Conservation (phyloP, 2,797 vertebrate genomes). For the Sebastes vulpes region DNA sequence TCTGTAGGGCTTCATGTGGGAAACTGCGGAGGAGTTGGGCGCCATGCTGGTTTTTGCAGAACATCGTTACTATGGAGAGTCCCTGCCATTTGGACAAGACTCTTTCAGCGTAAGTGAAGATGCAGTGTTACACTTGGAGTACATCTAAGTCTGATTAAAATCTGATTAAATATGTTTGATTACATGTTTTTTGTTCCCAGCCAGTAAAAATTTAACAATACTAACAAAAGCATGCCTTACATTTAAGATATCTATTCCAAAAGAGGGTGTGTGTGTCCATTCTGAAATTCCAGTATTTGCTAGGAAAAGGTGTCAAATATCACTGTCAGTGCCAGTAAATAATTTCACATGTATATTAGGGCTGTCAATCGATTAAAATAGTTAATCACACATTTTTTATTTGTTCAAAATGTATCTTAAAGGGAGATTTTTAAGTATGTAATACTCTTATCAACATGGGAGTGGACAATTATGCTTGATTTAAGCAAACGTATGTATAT, state of each 20-base stretch:
- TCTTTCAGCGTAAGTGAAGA: constrained; percentile 89
- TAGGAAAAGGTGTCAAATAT: not conserved
- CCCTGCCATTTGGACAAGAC: constrained; percentile 93
- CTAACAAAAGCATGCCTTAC: not conserved
- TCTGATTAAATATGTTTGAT: not conserved
- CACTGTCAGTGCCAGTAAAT: not conserved
- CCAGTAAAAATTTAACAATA: not conserved
- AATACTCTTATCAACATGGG: no score
- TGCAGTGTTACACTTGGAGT: not conserved
- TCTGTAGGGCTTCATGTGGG: constrained; percentile 97
- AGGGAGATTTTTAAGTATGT: no score
- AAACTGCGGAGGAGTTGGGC: constrained; percentile 90
- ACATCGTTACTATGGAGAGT: constrained; percentile 97
- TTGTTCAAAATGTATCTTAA: no score
- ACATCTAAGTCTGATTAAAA: not conserved
- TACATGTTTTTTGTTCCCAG: not conserved
- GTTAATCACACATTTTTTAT: no score
- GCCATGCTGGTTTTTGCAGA: constrained; percentile 98
- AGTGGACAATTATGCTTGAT: no score
- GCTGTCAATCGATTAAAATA: no score
- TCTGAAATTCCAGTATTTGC: not conserved
- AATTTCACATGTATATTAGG: not conserved
- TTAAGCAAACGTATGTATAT: not conserved
- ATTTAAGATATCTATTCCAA: not conserved
- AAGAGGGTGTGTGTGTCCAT: not conserved